A percentile compares a stretch with the other conserved stretches of the same genome.
Evolutionary conservation across 2,113 vertebrate genomes (phyloP).

Genomic region (Bagarius yarrelli): DNA sequence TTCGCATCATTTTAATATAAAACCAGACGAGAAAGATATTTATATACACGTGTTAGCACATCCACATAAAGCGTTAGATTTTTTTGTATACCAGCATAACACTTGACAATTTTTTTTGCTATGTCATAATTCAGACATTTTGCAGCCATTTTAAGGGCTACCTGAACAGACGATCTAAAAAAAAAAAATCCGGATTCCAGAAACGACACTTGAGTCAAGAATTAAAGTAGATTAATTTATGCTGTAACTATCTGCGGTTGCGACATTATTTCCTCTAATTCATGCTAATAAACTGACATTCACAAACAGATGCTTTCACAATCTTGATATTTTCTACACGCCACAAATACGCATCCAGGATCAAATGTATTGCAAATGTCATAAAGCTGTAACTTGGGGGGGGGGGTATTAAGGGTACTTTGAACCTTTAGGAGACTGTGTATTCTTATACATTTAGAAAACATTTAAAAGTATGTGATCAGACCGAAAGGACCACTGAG

Average conservation of each 20-base stretch:
- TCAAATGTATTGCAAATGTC: too few relatives aligned
- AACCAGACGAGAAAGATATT: background rate
- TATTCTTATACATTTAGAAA: background rate
- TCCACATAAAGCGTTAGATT: background rate
- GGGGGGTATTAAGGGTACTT: background rate
- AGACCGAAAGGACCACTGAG: background rate
- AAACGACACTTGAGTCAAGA: background rate
- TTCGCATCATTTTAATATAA: background rate
- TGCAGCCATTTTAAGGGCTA: background rate
- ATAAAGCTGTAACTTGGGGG: background rate
- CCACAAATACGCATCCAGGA: background rate
- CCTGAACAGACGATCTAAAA: background rate
- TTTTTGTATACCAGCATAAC: background rate
- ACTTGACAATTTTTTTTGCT: background rate
- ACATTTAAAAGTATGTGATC: background rate
- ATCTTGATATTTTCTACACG: background rate
- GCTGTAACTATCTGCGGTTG: background rate
- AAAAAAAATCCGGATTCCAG: background rate
- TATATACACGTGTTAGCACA: background rate
- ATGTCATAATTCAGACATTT: conserved; percentile 13
- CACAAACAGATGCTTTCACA: background rate
- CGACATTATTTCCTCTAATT: background rate
- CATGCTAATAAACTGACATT: conserved; percentile 9
- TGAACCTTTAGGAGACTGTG: background rate
- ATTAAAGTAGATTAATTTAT: background rate